Base-by-base conservation (phyloP, 2,888 invertebrate species). In the Hofmannophila pseudospretella region DNA sequence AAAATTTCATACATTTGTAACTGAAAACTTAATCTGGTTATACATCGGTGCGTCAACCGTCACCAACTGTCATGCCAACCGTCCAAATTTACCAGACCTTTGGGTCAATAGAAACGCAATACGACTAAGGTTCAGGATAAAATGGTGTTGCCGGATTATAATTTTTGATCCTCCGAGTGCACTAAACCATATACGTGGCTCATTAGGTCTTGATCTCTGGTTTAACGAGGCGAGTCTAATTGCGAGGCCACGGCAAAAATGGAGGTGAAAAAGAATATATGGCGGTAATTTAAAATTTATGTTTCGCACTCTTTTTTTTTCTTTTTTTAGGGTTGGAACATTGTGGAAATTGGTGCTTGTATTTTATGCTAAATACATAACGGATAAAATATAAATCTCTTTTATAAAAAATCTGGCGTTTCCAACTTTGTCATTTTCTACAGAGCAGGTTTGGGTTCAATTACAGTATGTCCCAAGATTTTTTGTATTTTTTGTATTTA, bases 161-260 rank as follows among this genome's bases (percentile, higher is more conserved):
- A 75, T 77, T 76, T 77, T 76, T 77, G 75, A 76, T 76, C 72
- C 74, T 71, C 59, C 50, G 63, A 73, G 69, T 73, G 76, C 72
- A 78, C 68, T 73, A 76, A 74, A 72, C 70, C 78, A 72, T 78
- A 74, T 72, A 74, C 73, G 71, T 75, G 75, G 80, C 78, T 78
- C 79, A 80, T 81, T 80, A 79, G 79, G 68, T 79, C 77, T 72
- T 72, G 77, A 79, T 78, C 79, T 69, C 68, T 64, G 54, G 66
- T 51, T 67, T 70, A 82, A 81, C 81, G 82, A 79, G 75, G 59
- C 80, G 74, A 49, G 52, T 55, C 74, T 79, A 81, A 81, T 81
- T 79, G 79, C 79, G 76, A 66, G 5, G 54, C 39, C 58, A 49
- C 55, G 55, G 57, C 67, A 71, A 74, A 73, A 73, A 68, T 67